Evolutionary conservation across 2,113 vertebrate species (phyloP).

Genomic region (Laticauda laticaudata): DNA sequence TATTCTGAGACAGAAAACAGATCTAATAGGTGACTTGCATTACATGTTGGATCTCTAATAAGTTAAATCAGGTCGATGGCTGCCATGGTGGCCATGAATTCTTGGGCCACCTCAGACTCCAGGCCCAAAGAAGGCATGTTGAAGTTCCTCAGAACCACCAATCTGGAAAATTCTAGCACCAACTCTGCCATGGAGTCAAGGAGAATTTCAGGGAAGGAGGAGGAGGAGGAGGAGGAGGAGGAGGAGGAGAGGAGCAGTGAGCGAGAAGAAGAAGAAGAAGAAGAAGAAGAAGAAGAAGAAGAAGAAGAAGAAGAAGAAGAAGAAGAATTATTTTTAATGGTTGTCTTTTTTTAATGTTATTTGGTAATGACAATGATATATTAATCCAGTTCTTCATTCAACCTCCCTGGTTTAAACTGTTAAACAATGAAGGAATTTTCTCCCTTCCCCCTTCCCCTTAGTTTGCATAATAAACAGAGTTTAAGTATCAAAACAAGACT

Average conservation of each 20-base stretch:
- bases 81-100: not conserved
- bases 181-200: not conserved
- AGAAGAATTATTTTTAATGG: too few relatives aligned
- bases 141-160: not conserved
- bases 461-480: not conserved
- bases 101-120: not conserved
- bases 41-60: not conserved
- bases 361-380: not conserved
- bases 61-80: not conserved
- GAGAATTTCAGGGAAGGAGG: not conserved
- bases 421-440: not conserved
- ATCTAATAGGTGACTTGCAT: not conserved
- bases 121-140: not conserved
- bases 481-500: not conserved
- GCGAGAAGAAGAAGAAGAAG: too few relatives aligned
- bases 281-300: too few relatives aligned
- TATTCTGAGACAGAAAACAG: not conserved
- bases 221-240: too few relatives aligned
- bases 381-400: not conserved
- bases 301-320: too few relatives aligned
- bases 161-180: not conserved
- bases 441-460: not conserved
- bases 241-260: accelerated
- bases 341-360: not conserved
- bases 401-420: not conserved